Evolutionary conservation across 2,113 vertebrate species (phyloP).

Genomic region (Eulacestoma nigropectus): DNA sequence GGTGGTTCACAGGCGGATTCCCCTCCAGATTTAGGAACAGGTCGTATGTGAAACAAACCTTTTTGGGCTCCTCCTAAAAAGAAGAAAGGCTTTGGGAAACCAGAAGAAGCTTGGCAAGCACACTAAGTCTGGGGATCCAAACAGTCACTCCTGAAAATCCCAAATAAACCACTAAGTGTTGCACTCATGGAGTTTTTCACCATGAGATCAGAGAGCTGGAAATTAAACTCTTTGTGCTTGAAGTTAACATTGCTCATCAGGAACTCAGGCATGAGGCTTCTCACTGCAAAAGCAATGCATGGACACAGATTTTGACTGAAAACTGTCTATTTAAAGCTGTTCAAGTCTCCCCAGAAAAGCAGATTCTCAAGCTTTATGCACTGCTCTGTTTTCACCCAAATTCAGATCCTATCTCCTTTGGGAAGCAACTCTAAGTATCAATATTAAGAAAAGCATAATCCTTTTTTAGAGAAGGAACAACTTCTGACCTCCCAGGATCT

Average conservation of each 20-base stretch:
- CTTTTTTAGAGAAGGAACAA: neutral
- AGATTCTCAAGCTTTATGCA: neutral
- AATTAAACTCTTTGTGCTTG: neutral
- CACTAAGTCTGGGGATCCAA: neutral
- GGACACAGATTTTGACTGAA: neutral
- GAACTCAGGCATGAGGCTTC: neutral
- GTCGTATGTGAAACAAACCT: slow-evolving; percentile 96
- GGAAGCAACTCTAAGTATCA: neutral
- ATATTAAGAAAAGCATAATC: slow-evolving; percentile 12
- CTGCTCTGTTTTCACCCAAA: neutral
- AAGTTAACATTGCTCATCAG: neutral
- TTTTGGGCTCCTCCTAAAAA: slow-evolving; percentile 93
- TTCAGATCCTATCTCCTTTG: neutral
- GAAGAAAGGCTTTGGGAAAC: neutral
- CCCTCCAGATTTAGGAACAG: slow-evolving; percentile 97
- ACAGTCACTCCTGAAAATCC: neutral
- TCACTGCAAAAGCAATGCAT: neutral
- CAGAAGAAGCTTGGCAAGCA: neutral
- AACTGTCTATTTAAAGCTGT: neutral
- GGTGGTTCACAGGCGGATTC: slow-evolving; percentile 96
- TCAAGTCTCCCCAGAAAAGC: neutral
- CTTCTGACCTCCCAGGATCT: neutral
- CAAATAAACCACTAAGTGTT: neutral
- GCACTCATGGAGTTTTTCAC: neutral
- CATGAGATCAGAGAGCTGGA: neutral